Evolutionary conservation across 2,888 invertebrate genomes (phyloP).

Genomic region (Athripsodes cinereus): DNA sequence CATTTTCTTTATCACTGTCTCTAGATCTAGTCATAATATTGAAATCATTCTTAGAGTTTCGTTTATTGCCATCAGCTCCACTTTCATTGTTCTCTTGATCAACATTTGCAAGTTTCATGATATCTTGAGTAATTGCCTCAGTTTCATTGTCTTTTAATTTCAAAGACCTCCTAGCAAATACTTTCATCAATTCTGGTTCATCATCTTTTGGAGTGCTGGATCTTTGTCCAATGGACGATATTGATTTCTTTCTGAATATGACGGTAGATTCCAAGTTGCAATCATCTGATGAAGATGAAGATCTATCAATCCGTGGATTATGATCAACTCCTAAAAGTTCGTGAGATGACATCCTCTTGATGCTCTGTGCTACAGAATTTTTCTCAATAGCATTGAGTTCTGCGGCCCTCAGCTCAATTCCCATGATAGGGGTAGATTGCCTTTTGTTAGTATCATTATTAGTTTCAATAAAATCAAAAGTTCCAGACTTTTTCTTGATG

Average conservation of each 20-base stretch:
- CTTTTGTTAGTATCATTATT: conserved; percentile 19
- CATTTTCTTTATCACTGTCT: conserved; percentile 72
- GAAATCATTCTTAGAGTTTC: conserved; percentile 43
- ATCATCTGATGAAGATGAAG: conserved; percentile 26
- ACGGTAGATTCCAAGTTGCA: conserved; percentile 33
- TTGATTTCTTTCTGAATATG: conserved; percentile 52
- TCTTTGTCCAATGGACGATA: conserved; percentile 31
- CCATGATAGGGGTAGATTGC: conserved; percentile 6
- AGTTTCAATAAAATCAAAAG: conserved; percentile 17
- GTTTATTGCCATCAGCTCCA: conserved; percentile 33
- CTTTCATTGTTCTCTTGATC: conserved; percentile 38
- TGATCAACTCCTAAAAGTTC: conserved; percentile 24
- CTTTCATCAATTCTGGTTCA: conserved; percentile 75
- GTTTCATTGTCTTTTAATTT: conserved; percentile 69
- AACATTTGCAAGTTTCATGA: conserved; percentile 35
- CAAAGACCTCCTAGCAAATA: conserved; percentile 72
- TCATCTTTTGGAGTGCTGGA: conserved; percentile 53
- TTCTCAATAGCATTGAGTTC: conserved; percentile 11
- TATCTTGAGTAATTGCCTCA: conserved; percentile 53
- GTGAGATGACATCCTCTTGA: conserved; percentile 25
- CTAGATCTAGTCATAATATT: conserved; percentile 53
- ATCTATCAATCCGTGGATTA: conserved; percentile 21
- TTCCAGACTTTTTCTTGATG: conserved; percentile 23
- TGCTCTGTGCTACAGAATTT: conserved; percentile 13
- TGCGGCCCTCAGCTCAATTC: conserved; percentile 6